A percentile compares a stretch with the other conserved stretches of the same genome.
These are phyloP conservation scores for Aphrocallistes beatrix DNA, from an alignment of 37 sponge, comb jelly and placozoan species.

Conservation along the genomic window DNA sequence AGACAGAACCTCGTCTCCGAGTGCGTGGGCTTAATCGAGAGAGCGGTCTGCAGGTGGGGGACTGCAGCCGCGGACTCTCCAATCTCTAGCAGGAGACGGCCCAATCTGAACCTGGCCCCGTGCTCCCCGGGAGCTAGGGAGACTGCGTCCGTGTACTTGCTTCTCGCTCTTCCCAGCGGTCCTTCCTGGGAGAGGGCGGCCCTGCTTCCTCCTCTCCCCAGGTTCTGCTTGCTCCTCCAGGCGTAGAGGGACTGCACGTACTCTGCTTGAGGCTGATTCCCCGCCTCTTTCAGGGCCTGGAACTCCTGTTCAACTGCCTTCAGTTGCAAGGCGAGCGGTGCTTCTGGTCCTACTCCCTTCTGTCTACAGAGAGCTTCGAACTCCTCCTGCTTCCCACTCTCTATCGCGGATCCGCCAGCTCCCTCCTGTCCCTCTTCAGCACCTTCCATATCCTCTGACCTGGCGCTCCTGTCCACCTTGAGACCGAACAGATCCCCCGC, in stretches of 20 bases:
- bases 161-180: slow-evolving; percentile 53
- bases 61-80: slow-evolving; percentile 52
- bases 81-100: slow-evolving; percentile 49
- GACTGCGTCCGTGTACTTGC: slow-evolving; percentile 70
- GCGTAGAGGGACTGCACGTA: slow-evolving; percentile 79
- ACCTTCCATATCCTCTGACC: slow-evolving; percentile 22
- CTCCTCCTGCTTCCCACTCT: slow-evolving; percentile 78
- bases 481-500: slow-evolving; percentile 64
- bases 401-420: slow-evolving; percentile 24
- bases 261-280: slow-evolving; percentile 69
- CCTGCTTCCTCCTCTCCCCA: background rate
- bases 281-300: slow-evolving; percentile 66
- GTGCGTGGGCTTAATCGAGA: slow-evolving; percentile 49
- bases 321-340: slow-evolving; percentile 66
- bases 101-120: slow-evolving; percentile 50
- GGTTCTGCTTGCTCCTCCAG: slow-evolving; percentile 74
- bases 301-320: slow-evolving; percentile 89
- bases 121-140: slow-evolving; percentile 37
- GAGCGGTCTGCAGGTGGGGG: slow-evolving; percentile 49
- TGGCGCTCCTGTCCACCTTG: slow-evolving; percentile 28
- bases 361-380: slow-evolving; percentile 82
- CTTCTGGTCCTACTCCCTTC: slow-evolving; percentile 59
- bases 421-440: slow-evolving; percentile 43
- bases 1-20: slow-evolving; percentile 31
- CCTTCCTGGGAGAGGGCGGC: slow-evolving; percentile 31